These are phyloP conservation scores for Alectura lathami DNA, from an alignment of 2,113 vertebrate species.

Conservation along the genomic window DNA sequence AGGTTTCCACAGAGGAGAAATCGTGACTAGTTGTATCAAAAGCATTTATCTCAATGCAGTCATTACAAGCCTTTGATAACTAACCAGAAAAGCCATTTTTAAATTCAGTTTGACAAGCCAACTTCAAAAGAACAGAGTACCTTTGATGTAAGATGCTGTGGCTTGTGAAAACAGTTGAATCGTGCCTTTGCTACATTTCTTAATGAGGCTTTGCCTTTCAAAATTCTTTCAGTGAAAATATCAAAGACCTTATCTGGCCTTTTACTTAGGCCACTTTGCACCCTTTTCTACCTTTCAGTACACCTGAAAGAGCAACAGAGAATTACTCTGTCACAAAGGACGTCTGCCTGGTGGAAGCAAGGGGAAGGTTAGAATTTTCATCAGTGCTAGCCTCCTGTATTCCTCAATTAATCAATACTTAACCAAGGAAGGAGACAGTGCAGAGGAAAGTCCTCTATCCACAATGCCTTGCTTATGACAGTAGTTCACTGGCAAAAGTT, in stretches of 20 bases:
- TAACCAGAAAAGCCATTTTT: conserved; percentile 11
- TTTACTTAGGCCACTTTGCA: background rate
- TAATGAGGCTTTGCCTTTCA: background rate
- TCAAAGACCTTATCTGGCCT: background rate
- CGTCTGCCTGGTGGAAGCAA: background rate
- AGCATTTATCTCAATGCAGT: background rate
- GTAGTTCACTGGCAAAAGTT: background rate
- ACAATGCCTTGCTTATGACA: background rate
- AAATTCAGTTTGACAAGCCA: conserved; percentile 48
- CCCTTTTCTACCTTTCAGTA: background rate
- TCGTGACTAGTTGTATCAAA: background rate
- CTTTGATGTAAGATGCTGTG: conserved; percentile 31
- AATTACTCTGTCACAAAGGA: background rate
- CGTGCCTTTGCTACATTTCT: background rate
- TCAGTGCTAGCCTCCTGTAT: background rate
- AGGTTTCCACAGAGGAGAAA: background rate
- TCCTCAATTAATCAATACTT: background rate
- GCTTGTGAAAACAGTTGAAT: conserved; percentile 24
- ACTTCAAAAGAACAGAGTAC: conserved; percentile 8
- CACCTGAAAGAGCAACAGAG: background rate
- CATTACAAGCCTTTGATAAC: conserved; percentile 20
- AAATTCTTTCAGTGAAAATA: background rate
- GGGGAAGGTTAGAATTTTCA: background rate
- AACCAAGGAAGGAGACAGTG: background rate
- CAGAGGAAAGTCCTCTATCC: background rate